phyloP scores from a whole-genome alignment of 1,140 invertebrate species.

The Diorhabda carinulata region DNA sequence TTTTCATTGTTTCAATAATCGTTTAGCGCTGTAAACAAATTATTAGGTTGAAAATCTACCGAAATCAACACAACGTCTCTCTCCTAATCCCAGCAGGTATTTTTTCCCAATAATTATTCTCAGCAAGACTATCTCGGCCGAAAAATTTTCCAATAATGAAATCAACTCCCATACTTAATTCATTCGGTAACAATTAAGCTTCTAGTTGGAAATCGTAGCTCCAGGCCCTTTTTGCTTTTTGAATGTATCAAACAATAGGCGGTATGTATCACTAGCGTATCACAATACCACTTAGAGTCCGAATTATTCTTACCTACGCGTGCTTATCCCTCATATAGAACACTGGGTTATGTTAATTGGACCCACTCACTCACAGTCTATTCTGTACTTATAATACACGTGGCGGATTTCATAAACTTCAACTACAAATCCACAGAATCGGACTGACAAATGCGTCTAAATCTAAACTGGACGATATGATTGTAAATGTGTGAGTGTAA shows the following conservation, averaged over 20 bases:
- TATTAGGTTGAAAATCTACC: too few relatives aligned
- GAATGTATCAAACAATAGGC: background rate
- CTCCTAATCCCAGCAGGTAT: background rate
- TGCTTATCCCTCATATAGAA: slow-evolving; percentile 21
- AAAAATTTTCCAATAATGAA: background rate
- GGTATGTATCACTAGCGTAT: slow-evolving; percentile 14
- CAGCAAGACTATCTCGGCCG: background rate
- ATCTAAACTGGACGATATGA: too few relatives aligned
- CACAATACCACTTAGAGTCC: slow-evolving; percentile 27
- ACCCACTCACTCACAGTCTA: slow-evolving; percentile 9
- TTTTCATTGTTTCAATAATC: too few relatives aligned
- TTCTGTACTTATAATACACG: slow-evolving; percentile 14
- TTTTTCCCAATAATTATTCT: background rate
- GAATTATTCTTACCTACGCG: slow-evolving; percentile 24
- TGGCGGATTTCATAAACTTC: slow-evolving; percentile 3
- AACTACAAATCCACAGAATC: background rate
- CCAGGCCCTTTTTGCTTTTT: background rate
- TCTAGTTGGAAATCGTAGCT: background rate
- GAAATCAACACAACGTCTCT: background rate
- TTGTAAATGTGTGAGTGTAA: too few relatives aligned
- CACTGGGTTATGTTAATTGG: slow-evolving; percentile 23
- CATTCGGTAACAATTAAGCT: slow-evolving; percentile 12
- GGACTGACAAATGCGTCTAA: background rate
- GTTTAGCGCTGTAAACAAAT: too few relatives aligned
- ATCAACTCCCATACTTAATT: slow-evolving; percentile 17